These are phyloP conservation scores for Leptura quadrifasciata DNA, from an alignment of 2,888 invertebrate species.

Conservation along the genomic window DNA sequence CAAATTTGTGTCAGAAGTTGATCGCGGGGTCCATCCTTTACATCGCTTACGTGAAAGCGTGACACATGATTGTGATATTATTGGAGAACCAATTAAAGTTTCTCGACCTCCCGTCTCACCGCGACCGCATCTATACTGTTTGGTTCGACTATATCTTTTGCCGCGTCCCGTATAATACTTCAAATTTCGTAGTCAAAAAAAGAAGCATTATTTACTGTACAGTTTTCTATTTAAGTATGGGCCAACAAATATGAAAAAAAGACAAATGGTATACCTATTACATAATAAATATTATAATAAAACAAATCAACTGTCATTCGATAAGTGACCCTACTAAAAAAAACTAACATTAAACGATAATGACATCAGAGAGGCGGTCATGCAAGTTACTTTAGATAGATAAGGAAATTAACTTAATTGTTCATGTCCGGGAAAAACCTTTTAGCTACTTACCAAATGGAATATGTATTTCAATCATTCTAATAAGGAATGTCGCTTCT, in stretches of 20 bases:
- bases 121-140: too few species aligned
- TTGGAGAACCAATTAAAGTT: too few species aligned
- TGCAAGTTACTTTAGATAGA: slow-evolving; percentile 6
- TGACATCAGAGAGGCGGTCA: slow-evolving; percentile 1
- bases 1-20: too few species aligned
- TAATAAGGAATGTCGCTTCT: slow-evolving; percentile 14
- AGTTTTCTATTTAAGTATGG: too few species aligned
- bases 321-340: neutral
- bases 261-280: neutral
- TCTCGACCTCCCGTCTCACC: too few species aligned
- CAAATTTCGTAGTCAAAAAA: too few species aligned
- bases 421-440: slow-evolving; percentile 17
- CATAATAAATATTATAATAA: neutral
- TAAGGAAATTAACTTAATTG: slow-evolving; percentile 28
- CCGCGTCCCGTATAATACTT: too few species aligned
- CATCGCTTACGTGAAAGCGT: too few species aligned
- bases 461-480: slow-evolving; percentile 14
- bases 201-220: too few species aligned
- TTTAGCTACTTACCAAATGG: slow-evolving; percentile 1
- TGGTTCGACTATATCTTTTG: too few species aligned
- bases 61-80: too few species aligned
- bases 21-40: too few species aligned
- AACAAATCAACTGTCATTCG: neutral
- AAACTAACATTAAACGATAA: neutral
- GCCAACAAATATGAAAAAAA: neutral